Conservation (phyloP, 2,888 invertebrate species). For the Orchestes rusci region DNA sequence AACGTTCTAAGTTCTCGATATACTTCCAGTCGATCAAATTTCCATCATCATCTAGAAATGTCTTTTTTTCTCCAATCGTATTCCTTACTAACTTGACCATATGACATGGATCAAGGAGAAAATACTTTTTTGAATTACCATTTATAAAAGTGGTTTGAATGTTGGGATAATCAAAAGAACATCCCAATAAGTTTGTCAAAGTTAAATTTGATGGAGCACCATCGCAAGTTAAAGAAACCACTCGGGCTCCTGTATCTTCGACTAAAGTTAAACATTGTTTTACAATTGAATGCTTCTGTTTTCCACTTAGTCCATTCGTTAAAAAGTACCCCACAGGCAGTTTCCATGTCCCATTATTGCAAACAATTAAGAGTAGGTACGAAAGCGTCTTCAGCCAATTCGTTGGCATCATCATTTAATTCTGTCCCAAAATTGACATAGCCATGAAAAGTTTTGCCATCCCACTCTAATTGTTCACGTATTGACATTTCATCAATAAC, state of each 20-base stretch:
- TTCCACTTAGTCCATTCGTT: constrained; percentile 2
- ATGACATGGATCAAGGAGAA: too few relatives aligned
- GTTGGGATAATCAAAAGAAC: not conserved
- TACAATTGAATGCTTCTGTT: not conserved
- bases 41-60: constrained; percentile 9
- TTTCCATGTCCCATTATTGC: constrained; percentile 3
- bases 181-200: not conserved
- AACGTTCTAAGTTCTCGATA: not conserved
- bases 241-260: not conserved
- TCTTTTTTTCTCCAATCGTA: constrained; percentile 12
- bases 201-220: constrained; percentile 3
- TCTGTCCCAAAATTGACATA: constrained; percentile 31
- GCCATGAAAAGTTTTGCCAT: constrained; percentile 31
- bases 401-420: constrained; percentile 2
- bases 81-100: constrained; percentile 13
- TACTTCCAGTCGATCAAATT: constrained; percentile 4
- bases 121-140: too few relatives aligned
- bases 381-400: constrained; percentile 9
- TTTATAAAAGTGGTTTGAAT: not conserved
- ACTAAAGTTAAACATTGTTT: not conserved
- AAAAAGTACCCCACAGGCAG: constrained; percentile 3
- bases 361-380: not conserved
- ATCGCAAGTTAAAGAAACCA: constrained; percentile 1
- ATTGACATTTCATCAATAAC: constrained; percentile 32
- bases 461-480: constrained; percentile 31